A percentile compares a stretch with the other conserved stretches of the same genome.
These are phyloP conservation scores for Sphecodes monilicornis DNA, from an alignment of 2,888 invertebrate genomes.

Conservation along the genomic window DNA sequence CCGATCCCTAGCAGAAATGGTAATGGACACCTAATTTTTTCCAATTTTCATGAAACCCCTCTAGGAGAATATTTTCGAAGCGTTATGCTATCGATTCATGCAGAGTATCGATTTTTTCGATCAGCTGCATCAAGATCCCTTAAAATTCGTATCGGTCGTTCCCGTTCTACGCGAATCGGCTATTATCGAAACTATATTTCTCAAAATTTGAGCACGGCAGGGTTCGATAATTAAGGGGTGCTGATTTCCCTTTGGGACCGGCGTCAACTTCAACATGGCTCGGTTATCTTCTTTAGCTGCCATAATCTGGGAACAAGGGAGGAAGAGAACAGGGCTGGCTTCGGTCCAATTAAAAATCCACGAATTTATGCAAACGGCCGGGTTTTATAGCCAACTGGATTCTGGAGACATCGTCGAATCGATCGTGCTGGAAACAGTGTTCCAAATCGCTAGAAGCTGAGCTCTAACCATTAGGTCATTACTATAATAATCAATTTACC, in stretches of 20 bases:
- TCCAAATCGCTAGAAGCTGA: neutral
- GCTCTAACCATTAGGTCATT: too few relatives aligned
- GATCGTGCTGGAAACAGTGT: conserved; percentile 57
- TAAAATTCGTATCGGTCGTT: neutral
- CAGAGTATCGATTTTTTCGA: too few relatives aligned
- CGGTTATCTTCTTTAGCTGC: conserved; percentile 67
- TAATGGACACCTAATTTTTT: too few relatives aligned
- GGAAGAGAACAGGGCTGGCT: conserved; percentile 2
- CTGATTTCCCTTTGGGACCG: conserved; percentile 35
- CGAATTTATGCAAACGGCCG: conserved; percentile 73
- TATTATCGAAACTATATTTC: conserved; percentile 39
- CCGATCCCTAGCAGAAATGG: too few relatives aligned
- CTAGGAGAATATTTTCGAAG: too few relatives aligned
- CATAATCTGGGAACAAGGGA: conserved; percentile 42
- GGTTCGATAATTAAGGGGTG: conserved; percentile 65
- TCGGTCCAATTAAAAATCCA: conserved; percentile 73
- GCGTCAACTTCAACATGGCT: conserved; percentile 43
- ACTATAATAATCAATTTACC: neutral
- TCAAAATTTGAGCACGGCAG: conserved; percentile 47
- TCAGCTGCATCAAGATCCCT: too few relatives aligned
- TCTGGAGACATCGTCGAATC: conserved; percentile 54
- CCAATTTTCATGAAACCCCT: too few relatives aligned
- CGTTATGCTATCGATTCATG: too few relatives aligned
- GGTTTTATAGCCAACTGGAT: conserved; percentile 55
- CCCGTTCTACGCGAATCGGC: neutral